Base-by-base conservation (phyloP, 2,113 vertebrate species). In the Chelonoidis abingdonii region DNA sequence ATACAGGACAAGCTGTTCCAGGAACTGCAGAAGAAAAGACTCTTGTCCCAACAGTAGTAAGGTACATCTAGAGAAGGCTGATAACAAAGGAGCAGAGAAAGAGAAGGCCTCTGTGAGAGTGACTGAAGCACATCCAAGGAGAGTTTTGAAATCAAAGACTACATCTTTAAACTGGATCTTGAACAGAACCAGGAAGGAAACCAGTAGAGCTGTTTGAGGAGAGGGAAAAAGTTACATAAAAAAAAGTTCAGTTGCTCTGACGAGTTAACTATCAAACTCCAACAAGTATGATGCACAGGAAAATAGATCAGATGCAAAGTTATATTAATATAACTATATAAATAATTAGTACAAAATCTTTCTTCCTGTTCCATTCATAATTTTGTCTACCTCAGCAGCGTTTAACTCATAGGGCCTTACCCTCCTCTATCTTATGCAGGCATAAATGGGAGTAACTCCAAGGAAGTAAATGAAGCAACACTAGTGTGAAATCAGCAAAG, bases 151-250 rank as follows among this genome's bases (percentile, higher is more conserved):
- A 0, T 91, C 44, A 35, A 12, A 2, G 50, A 79, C 80, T 86
- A 53, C 93, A 59, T 4, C 94, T 94, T 93, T 96, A 93, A 88
- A 89, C 90, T 87, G 94, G 93, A 80, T 31, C 90, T 80, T 80
- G 47, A 95, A 94, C 89, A 47, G 27, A 78, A 78, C 5, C 41
- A 27, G 44, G 13, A 78, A 47, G 10, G 41, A 24, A 76, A 13
- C 21, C 72, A 76, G 38, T 76, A 79, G 47, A 89, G 10, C 4
- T 59, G 6, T 84, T 85, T 80, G 54, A 69, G 76, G 81, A 96
- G 90, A 8, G 38, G 22, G 22, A 25, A 69, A 79, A 92, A 79
- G 41, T 25, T 47, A 44, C 24, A 44, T 10, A 10, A 49, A 49
- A 49, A 49, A 49, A 49, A 49, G 47, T 49, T 49, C 47, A 49